These are phyloP conservation scores for Psephotus haematonotus DNA, from an alignment of 2,113 vertebrate species.

Conservation along the genomic window DNA sequence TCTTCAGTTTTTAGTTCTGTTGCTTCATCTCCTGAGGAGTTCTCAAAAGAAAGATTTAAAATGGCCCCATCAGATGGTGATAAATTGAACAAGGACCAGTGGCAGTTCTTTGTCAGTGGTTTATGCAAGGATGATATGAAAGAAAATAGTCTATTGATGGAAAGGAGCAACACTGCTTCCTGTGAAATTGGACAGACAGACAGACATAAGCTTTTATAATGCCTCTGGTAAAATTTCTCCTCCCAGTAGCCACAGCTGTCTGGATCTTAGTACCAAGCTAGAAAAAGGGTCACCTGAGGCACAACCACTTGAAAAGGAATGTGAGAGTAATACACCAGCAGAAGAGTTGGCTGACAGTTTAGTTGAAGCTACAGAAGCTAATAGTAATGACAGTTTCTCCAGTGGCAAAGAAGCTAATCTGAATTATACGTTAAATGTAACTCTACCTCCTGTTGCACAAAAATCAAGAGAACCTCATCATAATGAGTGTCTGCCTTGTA, in stretches of 20 bases:
- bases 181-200: background rate
- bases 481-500: slow-evolving; percentile 7
- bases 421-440: background rate
- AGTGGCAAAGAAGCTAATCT: background rate
- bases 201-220: background rate
- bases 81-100: slow-evolving; percentile 21
- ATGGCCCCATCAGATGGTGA: background rate
- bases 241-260: background rate
- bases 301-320: slow-evolving; percentile 18
- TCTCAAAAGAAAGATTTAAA: slow-evolving; percentile 16
- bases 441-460: background rate
- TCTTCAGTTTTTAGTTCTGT: slow-evolving; percentile 21
- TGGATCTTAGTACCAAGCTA: background rate
- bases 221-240: background rate
- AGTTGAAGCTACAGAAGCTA: background rate
- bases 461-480: background rate
- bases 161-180: background rate
- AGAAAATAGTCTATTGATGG: background rate
- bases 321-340: background rate
- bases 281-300: background rate
- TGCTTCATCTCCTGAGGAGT: slow-evolving; percentile 11
- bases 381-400: background rate
- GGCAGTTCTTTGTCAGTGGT: background rate
- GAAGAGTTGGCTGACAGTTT: background rate
- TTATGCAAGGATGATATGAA: background rate